Percentiles rank a stretch among this genome's conserved stretches.
These are phyloP conservation scores for Larimichthys crocea DNA, from an alignment of 2,113 vertebrate species.

Conservation along the genomic window DNA sequence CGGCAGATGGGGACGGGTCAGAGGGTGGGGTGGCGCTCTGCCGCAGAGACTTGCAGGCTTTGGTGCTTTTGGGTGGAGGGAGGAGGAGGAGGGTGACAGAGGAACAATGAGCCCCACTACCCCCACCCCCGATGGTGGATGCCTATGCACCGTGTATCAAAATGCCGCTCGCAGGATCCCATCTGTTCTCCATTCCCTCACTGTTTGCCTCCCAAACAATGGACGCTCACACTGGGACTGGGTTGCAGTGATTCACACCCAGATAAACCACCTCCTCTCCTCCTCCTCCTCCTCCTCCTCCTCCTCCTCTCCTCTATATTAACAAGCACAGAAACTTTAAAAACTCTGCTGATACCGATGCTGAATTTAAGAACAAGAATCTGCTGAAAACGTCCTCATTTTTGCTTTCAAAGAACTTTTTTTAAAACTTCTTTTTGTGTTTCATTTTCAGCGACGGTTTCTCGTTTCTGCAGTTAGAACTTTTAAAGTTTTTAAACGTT, in stretches of 20 bases:
- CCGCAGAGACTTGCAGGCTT: slow-evolving; percentile 32
- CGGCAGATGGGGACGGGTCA: slow-evolving; percentile 78
- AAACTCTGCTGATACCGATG: background rate
- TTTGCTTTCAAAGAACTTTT: background rate
- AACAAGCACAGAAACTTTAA: background rate
- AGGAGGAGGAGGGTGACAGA: slow-evolving; percentile 37
- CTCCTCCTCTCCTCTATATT: background rate
- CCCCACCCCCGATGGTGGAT: slow-evolving; percentile 65
- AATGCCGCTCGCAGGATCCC: slow-evolving; percentile 70
- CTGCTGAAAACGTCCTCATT: background rate
- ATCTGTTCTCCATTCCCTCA: slow-evolving; percentile 82
- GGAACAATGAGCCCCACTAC: slow-evolving; percentile 70
- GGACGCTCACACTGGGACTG: slow-evolving; percentile 2
- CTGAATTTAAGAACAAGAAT: background rate
- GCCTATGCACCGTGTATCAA: slow-evolving; percentile 69
- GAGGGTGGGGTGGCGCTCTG: slow-evolving; percentile 8
- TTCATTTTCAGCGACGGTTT: background rate
- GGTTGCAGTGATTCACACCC: slow-evolving; percentile 16
- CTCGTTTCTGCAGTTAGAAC: background rate
- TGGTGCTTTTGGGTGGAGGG: slow-evolving; percentile 17
- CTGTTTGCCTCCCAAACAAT: slow-evolving; percentile 65
- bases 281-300: background rate
- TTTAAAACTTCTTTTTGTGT: background rate
- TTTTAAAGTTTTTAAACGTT: background rate
- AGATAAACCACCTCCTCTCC: background rate